phyloP scores from a whole-genome alignment of 2,113 vertebrate species.

The Nansenia antarctica region DNA sequence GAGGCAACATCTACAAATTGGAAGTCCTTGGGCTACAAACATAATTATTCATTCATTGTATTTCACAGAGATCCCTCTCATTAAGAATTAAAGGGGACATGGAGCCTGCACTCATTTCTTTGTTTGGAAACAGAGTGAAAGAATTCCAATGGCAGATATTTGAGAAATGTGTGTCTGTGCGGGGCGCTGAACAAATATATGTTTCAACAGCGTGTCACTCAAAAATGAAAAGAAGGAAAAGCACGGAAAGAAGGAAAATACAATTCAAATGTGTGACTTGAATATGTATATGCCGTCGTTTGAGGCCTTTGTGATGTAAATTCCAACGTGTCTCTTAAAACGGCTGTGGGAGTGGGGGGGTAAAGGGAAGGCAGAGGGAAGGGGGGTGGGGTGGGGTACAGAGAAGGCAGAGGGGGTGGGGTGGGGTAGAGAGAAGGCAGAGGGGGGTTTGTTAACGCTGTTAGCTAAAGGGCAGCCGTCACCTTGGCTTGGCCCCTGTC shows the following conservation, averaged over 20 bases:
- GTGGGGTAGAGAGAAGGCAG: no score
- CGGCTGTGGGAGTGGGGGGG: conserved; percentile 9
- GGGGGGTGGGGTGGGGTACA: no score
- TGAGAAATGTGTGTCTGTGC: conserved; percentile 32
- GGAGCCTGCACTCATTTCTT: conserved; percentile 15
- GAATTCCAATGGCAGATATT: conserved; percentile 38
- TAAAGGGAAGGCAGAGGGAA: conserved; percentile 7
- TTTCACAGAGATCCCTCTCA: no score
- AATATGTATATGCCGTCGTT: conserved; percentile 38
- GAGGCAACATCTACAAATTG: conserved; percentile 8
- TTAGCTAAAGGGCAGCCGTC: conserved; percentile 48
- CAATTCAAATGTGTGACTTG: conserved; percentile 40
- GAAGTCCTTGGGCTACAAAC: conserved; percentile 35
- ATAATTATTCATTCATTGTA: conserved; percentile 43
- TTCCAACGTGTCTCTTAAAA: conserved; percentile 9
- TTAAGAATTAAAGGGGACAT: conserved; percentile 28
- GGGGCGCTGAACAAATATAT: no score
- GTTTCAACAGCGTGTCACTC: conserved; percentile 36
- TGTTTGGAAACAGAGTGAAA: conserved; percentile 33
- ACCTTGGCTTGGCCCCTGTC: conserved; percentile 49
- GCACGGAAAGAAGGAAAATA: conserved; percentile 23
- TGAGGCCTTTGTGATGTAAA: conserved; percentile 40
- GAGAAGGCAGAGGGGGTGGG: conserved; percentile 15
- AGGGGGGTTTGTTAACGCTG: conserved; percentile 31
- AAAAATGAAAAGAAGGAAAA: conserved; percentile 18